Evolutionary conservation across 2,797 vertebrate genomes (phyloP), one percentile per base, ranked within the genome.

Genomic region (Sarcophilus harrisii): DNA sequence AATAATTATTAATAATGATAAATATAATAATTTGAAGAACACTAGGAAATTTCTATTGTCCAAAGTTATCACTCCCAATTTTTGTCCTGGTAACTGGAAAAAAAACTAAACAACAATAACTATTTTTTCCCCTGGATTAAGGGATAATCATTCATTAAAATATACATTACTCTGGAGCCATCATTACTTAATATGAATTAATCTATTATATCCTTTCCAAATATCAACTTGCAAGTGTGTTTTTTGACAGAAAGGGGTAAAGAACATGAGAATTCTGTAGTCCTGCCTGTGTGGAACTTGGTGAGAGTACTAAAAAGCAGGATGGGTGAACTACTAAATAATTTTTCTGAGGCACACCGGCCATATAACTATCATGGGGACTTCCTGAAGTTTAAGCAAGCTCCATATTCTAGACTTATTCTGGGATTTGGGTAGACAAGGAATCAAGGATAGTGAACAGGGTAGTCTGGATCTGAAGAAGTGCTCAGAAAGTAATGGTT

Each of bases 391-490:
- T 73, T 73, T 73, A 38, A 45, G 21, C 38, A 45, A 45, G 9
- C 73, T 45, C 21, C 3, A 1, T 45, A 45, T 12, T 45, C 38
- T 45, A 18, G 38, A 6, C 0, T 81, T 81, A 9, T 81, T 81
- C 73, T 81, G 18, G 24, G n/a, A 3, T 38, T 45, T 45, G 73
- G 73, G 38, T 45, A 24, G 38, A 81, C 21, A 45, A 27, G n/a
- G 2, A 81, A 81, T 16, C 38, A 81, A 45, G 9, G 2, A 81
- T 10, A 45, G 21, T 81, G 73, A 21, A 45, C 24, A 81, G 38
- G 38, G 38, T 27, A 93, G 54, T 2, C 32, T 38, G 18, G n/a
- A 73, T 91, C 38, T 95, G 66, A 96, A 90, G 38, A 94, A 94
- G 27, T 2, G 0, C 14, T 16, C 73, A 32, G 58, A 89, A 16